Percentiles rank a stretch among this genome's conserved stretches.
Conservation (phyloP, 2,797 vertebrate genomes). For the Argentina silus region DNA sequence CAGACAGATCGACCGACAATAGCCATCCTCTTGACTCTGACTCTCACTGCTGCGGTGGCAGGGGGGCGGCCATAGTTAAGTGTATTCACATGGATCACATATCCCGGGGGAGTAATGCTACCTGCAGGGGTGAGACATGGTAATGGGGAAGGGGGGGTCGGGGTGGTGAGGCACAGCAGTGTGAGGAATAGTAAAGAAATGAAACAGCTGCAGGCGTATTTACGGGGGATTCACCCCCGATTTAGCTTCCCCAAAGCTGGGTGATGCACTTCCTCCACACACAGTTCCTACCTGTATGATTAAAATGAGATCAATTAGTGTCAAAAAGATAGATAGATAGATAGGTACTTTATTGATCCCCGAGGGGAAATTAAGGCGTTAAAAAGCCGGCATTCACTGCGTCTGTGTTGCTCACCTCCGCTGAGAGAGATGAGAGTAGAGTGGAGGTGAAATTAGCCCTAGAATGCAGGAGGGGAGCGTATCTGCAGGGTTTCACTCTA, state of each 20-base stretch:
- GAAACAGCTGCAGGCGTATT: neutral
- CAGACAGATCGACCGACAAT: neutral
- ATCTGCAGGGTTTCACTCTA: neutral
- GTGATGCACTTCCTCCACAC: neutral
- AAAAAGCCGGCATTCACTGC: neutral
- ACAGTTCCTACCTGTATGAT: neutral
- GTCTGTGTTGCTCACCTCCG: neutral
- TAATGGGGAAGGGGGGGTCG: neutral
- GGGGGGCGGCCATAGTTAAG: neutral
- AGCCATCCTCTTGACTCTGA: neutral
- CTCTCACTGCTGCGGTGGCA: neutral
- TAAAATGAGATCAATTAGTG: neutral
- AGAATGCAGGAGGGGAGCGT: neutral
- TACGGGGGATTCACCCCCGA: neutral
- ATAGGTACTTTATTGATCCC: no score
- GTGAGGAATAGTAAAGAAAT: neutral
- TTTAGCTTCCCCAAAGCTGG: conserved; percentile 5
- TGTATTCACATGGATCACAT: neutral
- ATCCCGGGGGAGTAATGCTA: neutral
- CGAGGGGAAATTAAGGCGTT: no score
- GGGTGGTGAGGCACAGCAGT: neutral
- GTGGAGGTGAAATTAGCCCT: conserved; percentile 3
- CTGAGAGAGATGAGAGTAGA: neutral
- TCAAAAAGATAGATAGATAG: neutral
- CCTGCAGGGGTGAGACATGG: no score